phyloP scores from a whole-genome alignment of 2,113 vertebrate genomes.

The Lanius collurio region DNA sequence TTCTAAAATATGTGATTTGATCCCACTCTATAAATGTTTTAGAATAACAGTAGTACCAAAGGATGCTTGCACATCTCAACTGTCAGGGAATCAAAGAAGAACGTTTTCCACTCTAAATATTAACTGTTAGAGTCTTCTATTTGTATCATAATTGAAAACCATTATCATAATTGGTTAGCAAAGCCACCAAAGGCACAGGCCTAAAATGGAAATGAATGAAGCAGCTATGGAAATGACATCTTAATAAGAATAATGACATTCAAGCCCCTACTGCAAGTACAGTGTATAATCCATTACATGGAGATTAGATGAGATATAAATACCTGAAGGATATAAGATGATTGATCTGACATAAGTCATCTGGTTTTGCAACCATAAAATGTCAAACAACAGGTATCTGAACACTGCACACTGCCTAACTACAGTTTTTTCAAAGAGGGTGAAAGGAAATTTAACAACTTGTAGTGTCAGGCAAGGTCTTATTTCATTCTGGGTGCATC shows the following conservation, averaged over 20 bases:
- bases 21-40: conserved; percentile 25
- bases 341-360: conserved; percentile 33
- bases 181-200: background rate
- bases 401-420: background rate
- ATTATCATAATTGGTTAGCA: conserved; percentile 37
- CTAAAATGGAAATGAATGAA: conserved; percentile 57
- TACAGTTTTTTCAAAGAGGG: background rate
- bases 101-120: conserved; percentile 36
- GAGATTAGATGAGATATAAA: conserved; percentile 50
- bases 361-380: conserved; percentile 10
- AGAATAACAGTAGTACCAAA: conserved; percentile 2
- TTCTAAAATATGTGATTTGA: background rate
- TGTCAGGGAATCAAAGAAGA: conserved; percentile 33
- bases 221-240: conserved; percentile 44
- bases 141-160: conserved; percentile 53
- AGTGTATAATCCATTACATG: conserved; percentile 37
- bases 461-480: background rate
- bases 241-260: conserved; percentile 65
- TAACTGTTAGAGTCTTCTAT: conserved; percentile 29
- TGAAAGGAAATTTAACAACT: background rate
- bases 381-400: background rate
- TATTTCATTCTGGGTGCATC: background rate
- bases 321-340: conserved; percentile 48
- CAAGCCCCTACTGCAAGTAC: background rate
- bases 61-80: background rate